Evolutionary conservation across 2,113 vertebrate species (phyloP), one percentile per base, ranked within the genome.

Genomic region (Phodopus roborovskii): DNA sequence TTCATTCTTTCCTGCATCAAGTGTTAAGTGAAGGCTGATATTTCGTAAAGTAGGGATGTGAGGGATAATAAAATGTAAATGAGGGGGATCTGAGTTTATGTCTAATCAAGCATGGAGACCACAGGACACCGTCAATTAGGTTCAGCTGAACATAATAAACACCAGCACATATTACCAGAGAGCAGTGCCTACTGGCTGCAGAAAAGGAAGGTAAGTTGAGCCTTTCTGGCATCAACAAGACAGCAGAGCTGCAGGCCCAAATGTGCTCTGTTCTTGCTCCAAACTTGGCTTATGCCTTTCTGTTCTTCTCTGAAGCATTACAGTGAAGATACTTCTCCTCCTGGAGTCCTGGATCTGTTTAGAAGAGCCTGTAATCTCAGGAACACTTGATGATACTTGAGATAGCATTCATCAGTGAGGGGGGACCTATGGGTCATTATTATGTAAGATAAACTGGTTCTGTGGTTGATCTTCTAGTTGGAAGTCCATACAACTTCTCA

Each of bases 1-100:
- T 87, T 10, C n/a, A n/a, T n/a, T n/a, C 56, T 93, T 36, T 64
- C 66, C 79, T 71, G 9, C 12, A 50, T 20, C 20, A 58, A 20
- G 71, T 56, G 9, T 70, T 20, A 4, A 84, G 42, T 78, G 16
- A 81, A 50, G 48, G 36, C 45, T 92, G 50, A 73, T 20, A 71
- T 74, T 71, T 93, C 48, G 48, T 71, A 90, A 96, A 94, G 39
- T 24, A 91, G 33, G 42, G 7, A 68, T 66, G 22, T 48, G 36
- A 94, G 6, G n/a, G 28, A 81, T 45, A 94, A 11, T 60, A 70
- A 95, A 83, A 78, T 90, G n/a, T 64, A 88, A 96, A 28, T 48
- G 60, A n/a, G 87, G 70, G 16, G 39, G 53, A 39, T 90, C n/a
- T 58, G 30, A 82, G n/a, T 5, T 94, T 86, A 28, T 90, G 28